These are phyloP conservation scores for Pantherophis alleghaniensis DNA, from an alignment of 2,797 vertebrate species.

Conservation along the genomic window DNA sequence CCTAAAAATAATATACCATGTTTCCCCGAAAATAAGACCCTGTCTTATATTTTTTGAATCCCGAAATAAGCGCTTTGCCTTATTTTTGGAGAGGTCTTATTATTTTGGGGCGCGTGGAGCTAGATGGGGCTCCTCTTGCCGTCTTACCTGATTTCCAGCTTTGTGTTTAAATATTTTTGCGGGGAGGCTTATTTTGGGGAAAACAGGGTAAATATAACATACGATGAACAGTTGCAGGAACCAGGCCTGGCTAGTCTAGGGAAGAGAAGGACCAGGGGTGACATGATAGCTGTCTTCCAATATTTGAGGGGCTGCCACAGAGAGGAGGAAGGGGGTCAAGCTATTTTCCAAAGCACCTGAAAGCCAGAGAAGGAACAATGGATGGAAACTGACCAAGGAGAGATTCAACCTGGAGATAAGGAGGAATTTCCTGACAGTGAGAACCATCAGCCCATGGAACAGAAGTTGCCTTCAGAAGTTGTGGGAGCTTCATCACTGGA, in stretches of 20 bases:
- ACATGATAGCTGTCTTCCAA: not conserved
- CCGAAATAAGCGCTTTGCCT: no score
- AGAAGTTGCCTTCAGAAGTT: no score
- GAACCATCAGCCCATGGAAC: no score
- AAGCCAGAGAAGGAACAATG: accelerated
- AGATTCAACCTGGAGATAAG: not conserved
- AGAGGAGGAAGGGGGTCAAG: accelerated
- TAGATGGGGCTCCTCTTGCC: no score
- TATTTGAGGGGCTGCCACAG: not conserved
- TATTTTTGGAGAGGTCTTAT: no score
- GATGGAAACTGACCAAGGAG: not conserved
- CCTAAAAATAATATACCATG: not conserved
- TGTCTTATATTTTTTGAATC: no score
- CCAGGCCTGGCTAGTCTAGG: accelerated
- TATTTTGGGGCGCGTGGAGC: no score
- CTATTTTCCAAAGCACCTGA: accelerated
- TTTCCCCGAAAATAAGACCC: no score
- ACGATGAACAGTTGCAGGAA: not conserved
- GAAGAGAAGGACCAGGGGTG: not conserved
- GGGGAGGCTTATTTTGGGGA: no score
- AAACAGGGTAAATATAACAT: not conserved
- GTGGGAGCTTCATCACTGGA: no score
- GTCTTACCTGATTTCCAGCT: no score
- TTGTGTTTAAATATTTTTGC: no score
- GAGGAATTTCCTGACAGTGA: accelerated